Percentiles rank a stretch among this genome's conserved stretches.
Conservation (phyloP, 2,888 invertebrate species). For the Pollenia labialis region DNA sequence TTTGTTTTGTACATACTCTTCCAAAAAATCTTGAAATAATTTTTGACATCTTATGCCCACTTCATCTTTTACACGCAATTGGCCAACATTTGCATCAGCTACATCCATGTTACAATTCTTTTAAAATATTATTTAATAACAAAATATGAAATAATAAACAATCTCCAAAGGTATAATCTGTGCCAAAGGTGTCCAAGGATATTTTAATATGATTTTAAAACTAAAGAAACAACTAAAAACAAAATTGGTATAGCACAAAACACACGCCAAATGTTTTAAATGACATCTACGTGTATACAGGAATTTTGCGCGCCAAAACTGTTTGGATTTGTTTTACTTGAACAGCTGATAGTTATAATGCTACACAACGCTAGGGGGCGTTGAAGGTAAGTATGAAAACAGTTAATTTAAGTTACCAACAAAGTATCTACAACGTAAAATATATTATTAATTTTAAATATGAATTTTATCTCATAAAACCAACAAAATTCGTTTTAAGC, state of each 20-base stretch:
- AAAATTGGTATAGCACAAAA: slow-evolving; percentile 7
- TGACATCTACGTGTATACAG: slow-evolving; percentile 41
- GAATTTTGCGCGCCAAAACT: slow-evolving; percentile 56
- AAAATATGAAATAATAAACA: slow-evolving; percentile 24
- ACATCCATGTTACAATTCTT: slow-evolving; percentile 88
- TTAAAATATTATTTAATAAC: background rate
- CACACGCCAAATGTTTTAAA: slow-evolving; percentile 61
- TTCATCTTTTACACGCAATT: slow-evolving; percentile 93
- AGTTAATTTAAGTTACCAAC: no score
- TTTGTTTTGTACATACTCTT: slow-evolving; percentile 88
- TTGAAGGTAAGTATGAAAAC: background rate
- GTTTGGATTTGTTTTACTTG: slow-evolving; percentile 40
- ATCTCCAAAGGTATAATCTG: background rate
- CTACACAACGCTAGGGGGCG: slow-evolving; percentile 27
- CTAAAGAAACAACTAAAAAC: slow-evolving; percentile 10
- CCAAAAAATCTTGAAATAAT: slow-evolving; percentile 97
- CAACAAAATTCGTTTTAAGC: no score
- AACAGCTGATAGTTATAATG: background rate
- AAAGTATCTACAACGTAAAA: no score
- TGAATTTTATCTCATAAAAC: no score
- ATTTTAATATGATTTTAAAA: no score
- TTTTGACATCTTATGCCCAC: slow-evolving; percentile 97
- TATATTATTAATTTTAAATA: no score
- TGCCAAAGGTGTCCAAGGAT: no score
- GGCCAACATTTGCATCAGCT: slow-evolving; percentile 90